Base-by-base conservation (phyloP, 2,888 invertebrate genomes). In the Diabrotica balteata region DNA sequence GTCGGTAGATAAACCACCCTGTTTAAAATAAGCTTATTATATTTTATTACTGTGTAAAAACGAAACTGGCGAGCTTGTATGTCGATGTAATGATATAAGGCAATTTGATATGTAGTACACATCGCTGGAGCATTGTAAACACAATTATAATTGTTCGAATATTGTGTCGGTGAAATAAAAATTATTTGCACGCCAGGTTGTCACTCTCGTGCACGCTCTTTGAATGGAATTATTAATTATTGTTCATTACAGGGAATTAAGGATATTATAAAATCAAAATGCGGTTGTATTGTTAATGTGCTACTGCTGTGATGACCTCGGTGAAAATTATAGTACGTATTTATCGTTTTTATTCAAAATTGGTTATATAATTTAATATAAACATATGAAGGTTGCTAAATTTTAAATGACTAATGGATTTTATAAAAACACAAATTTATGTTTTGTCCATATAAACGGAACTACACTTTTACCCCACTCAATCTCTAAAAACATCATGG, bases 101-200 rank as follows among this genome's bases (percentile, higher is more conserved):
- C 68, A 72, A 72, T 73, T 73, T 73, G 67, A 66, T 69, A 73
- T 71, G 69, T 71, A 67, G 66, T 62, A 71, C 69, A 68, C 63
- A 69, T 70, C 70, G 70, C 68, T 49, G 54, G 62, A 66, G 67
- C 71, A 71, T 66, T 73, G 72, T 71, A 71, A 71, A 73, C 72
- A 73, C 71, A 73, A 68, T 70, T 57, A 69, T 71, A 73, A 73
- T 73, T 73, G 67, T 72, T 70, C 62, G 66, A 63, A 65, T 71
- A 69, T 72, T 72, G 65, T 70, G 72, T 70, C 66, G 54, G 63
- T 66, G 64, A 63, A 70, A 69, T 69, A 66, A 72, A 69, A 71
- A 69, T 69, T 69, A 69, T 69, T 71, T 62, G 69, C 72, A 73
- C 71, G 72, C 71, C 67, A 73, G 54, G 59, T 62, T 64, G 69